A percentile compares a stretch with the other conserved stretches of the same genome.
Conservation (phyloP, 2,888 invertebrate genomes). For the Platerodrilus igneus region DNA sequence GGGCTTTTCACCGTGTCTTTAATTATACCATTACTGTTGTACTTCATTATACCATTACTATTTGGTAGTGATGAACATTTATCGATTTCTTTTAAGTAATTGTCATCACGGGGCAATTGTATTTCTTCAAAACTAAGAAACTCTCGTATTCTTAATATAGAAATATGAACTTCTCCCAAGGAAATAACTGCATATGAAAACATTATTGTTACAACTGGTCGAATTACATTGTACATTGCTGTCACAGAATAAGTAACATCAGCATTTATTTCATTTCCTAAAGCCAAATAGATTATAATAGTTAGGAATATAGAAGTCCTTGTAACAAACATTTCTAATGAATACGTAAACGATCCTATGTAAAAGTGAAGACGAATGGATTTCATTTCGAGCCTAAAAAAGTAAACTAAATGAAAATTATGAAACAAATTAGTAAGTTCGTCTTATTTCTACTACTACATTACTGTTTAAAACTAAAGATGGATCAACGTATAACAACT, state of each 20-base stretch:
- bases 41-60: no score
- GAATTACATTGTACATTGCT: constrained; percentile 67
- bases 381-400: constrained; percentile 47
- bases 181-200: constrained; percentile 65
- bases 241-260: constrained; percentile 69
- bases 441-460: no score
- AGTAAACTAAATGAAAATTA: no score
- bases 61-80: no score
- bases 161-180: constrained; percentile 58
- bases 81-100: no score
- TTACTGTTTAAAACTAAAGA: no score
- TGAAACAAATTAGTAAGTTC: no score
- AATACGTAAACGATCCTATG: constrained; percentile 53
- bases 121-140: constrained; percentile 59
- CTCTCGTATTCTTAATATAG: constrained; percentile 54
- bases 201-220: constrained; percentile 68
- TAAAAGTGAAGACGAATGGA: constrained; percentile 48
- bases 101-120: no score
- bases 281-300: constrained; percentile 57
- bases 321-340: constrained; percentile 62
- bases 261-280: constrained; percentile 58
- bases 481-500: no score
- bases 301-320: constrained; percentile 67
- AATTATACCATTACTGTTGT: no score
- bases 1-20: no score